Conservation (phyloP, 2,888 invertebrate species). For the Brenthis hecate region DNA sequence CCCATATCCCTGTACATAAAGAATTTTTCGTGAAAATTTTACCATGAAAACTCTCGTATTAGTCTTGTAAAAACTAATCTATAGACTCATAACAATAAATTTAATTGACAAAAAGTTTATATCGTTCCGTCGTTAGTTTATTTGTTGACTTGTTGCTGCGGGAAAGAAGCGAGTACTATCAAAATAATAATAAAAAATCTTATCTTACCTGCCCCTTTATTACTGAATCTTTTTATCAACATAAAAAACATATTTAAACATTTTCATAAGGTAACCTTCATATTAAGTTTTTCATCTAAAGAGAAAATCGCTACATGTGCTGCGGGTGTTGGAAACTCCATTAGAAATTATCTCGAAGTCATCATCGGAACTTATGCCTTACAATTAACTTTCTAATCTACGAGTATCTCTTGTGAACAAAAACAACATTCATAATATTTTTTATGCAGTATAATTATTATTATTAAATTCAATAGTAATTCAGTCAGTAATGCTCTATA, state of each 20-base stretch:
- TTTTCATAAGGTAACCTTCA: conserved; percentile 30
- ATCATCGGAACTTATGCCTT: conserved; percentile 44
- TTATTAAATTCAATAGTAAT: conserved; percentile 21
- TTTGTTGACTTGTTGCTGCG: too few species aligned
- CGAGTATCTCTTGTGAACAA: conserved; percentile 41
- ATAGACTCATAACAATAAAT: too few species aligned
- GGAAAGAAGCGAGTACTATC: background rate
- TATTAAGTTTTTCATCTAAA: conserved; percentile 40
- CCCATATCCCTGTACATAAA: too few species aligned
- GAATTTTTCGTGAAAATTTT: too few species aligned
- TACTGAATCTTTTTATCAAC: background rate
- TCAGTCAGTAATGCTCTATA: too few species aligned
- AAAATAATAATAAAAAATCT: background rate
- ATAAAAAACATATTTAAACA: conserved; percentile 5
- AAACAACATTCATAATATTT: conserved; percentile 40
- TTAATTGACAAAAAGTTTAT: too few species aligned
- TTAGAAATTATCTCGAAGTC: conserved; percentile 47
- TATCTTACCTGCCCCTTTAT: background rate
- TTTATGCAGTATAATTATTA: conserved; percentile 27
- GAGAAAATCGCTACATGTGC: conserved; percentile 41
- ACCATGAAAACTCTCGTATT: too few species aligned
- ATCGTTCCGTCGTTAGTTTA: too few species aligned
- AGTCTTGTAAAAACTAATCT: too few species aligned
- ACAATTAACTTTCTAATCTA: conserved; percentile 49
- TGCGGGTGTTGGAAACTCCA: conserved; percentile 44